Conservation (phyloP, 2,888 invertebrate genomes). For the Bellardia bayeri region DNA sequence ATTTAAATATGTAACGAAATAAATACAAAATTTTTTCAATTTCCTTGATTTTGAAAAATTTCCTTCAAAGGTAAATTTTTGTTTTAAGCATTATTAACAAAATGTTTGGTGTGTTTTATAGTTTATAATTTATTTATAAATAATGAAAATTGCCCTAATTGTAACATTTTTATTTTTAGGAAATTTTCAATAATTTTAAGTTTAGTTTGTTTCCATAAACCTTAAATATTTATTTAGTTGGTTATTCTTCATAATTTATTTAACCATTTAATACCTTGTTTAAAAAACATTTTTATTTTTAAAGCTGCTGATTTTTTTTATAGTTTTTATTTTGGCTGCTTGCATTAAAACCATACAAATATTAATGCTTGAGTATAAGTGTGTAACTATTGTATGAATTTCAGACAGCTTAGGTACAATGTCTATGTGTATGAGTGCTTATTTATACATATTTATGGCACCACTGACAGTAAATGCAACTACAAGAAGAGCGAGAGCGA, state of each 20-base stretch:
- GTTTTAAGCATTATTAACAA: neutral
- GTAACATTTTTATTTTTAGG: neutral
- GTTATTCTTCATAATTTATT: too few relatives aligned
- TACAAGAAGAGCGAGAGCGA: neutral
- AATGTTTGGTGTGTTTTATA: too few relatives aligned
- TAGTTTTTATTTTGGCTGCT: neutral
- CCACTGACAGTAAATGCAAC: conserved; percentile 5
- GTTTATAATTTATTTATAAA: neutral
- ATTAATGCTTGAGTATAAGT: neutral
- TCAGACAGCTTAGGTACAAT: neutral
- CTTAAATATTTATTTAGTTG: too few relatives aligned
- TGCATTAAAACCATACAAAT: conserved; percentile 16
- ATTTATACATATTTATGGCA: conserved; percentile 36
- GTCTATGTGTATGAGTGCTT: neutral
- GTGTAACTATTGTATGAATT: neutral
- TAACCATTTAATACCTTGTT: too few relatives aligned
- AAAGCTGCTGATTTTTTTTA: too few relatives aligned
- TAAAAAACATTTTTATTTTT: too few relatives aligned
- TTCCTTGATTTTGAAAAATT: neutral
- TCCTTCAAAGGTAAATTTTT: neutral
- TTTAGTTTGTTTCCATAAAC: too few relatives aligned
- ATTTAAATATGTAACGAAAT: too few relatives aligned
- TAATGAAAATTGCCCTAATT: neutral
- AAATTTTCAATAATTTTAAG: neutral
- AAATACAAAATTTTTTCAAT: too few relatives aligned